Evolutionary conservation across 2,888 invertebrate genomes (phyloP), one percentile per base, ranked within the genome.

Genomic region (Drosophila bunnanda): DNA sequence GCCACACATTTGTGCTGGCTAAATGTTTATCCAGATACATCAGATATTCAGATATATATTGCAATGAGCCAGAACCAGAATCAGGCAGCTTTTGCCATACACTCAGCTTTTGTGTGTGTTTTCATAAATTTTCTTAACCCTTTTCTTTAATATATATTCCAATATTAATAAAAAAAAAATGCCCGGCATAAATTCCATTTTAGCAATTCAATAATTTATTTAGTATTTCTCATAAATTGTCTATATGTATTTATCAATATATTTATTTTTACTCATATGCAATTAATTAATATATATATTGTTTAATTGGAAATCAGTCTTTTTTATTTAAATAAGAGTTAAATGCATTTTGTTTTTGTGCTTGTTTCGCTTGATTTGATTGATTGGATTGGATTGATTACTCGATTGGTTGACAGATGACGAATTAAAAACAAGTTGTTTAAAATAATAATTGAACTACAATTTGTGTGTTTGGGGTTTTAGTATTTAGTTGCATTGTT

Each of bases 221-320:
- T 80, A 85, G 75, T 79, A 79, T 81, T 81, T 86, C 67, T 84
- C 82, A 87, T 87, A 73, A 83, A 76, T 83, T 80, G 69, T 81
- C 79, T 82, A 79, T 83, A 75, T 78, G 74, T 69, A 72, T 77
- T 61, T 68, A 53, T 79, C 48, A 50, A 22, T 81, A 57, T 61
- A 56, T 61, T 67, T 79, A 67, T 55, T 77, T 75, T 73, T 76
- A 71, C 80, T 69, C 62, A 77, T 83, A 80, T 65, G 84, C 79
- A 83, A 82, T 81, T 84, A 82, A 81, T 77, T 79, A 84, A 82
- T 82, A 79, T 84, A 84, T 85, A 79, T 84, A 84, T 85, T 89
- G 86, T 87, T 90, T 90, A 91, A 91, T 91, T 91, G 89, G 91
- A 91, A 91, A 91, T 91, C 92, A 91, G 92, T 91, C 92, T 91